Evolutionary conservation across 1,140 invertebrate genomes (phyloP), one percentile per base, ranked within the genome.

Genomic region (Lepidurus arcticus): DNA sequence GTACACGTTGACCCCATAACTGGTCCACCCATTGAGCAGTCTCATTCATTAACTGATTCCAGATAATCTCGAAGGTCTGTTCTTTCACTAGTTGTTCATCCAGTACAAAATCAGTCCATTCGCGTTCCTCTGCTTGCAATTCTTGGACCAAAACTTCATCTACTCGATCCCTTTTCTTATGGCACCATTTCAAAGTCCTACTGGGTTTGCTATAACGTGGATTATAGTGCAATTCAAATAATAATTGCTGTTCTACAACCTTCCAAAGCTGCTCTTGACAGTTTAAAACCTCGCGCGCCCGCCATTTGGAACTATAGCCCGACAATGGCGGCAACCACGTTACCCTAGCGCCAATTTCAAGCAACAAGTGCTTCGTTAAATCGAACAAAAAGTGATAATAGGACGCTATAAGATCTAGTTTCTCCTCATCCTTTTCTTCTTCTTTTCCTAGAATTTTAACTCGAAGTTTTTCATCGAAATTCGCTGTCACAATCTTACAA

Each of bases 71-170:
- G 0, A 90, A 89, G 7, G 92, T 84, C 80, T 90, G 87, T 82
- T 91, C 88, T 83, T 92, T 92, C 5, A 92, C 88, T 10, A 88
- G 86, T 2, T 90, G 82, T 82, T 92, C 91, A 82, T 92, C 91
- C 26, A 88, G 85, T 82, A 91, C 89, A 82, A 91, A 92, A 81
- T 91, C 90, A 0, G 90, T 89, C 91, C 91, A 93, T 75, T 90
- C 87, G 7, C 88, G 85, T 83, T 93, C 91, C 82, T 92, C 91
- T 43, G 89, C 88, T 78, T 90, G 88, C 21, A 90, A 86, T 83
- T 92, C 91, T 73, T 88, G 84, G 2, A 91, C 88, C 44, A 93
- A 83, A 73, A 92, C 84, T 81, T 91, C 89, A 83, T 93, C 91
- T 0, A 93, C 91, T 78, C 89, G 86, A 81, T 93, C 91, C 45